Evolutionary conservation across 2,888 invertebrate species (phyloP), one percentile per base, ranked within the genome.

Genomic region (Myopa tessellatipennis): DNA sequence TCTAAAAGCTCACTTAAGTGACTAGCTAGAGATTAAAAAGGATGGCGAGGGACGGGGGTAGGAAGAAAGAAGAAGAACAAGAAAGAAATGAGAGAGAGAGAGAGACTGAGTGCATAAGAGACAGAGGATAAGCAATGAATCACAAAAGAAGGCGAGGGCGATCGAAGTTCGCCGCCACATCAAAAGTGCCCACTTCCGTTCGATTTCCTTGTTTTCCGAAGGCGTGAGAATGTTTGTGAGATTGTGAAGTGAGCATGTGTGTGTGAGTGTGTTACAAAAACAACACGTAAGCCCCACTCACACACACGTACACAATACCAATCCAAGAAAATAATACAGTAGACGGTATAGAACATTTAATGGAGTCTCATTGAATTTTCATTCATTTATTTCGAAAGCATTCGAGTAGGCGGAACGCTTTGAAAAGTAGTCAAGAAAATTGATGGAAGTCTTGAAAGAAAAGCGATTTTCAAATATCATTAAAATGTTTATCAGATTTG

Each of bases 1-100:
- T 12, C 65, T 74, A 65, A 74, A 74, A 74, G 63, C 65, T 45
- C 63, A 63, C 63, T 73, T 63, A 63, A 73, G 63, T 73, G 73
- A 74, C 34, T 74, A 52, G 65, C 52, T 63, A 45, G 65, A 26
- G 74, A 74, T 74, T 74, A 74, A 65, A 74, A 74, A 58, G 34
- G 38, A 8, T 2, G 3, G 38, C 14, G 10, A 38, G 3, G 14
- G 38, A n/a, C 6, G 10, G 45, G 7, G 45, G 45, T 6, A 45
- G 45, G 45, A 8, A 4, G 50, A 63, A 34, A 34, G 58, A 16
- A 58, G 18, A 18, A 58, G 58, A 58, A 18, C 16, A 58, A 6
- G 58, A 58, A n/a, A 10, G 58, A 63, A 26, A 4, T 63, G 34
- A 8, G 4, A 26, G 18, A 38, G 36, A 12, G 38, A 4, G 38